Base-by-base conservation (phyloP, 2,888 invertebrate species). In the Rhamnusium bicolor region DNA sequence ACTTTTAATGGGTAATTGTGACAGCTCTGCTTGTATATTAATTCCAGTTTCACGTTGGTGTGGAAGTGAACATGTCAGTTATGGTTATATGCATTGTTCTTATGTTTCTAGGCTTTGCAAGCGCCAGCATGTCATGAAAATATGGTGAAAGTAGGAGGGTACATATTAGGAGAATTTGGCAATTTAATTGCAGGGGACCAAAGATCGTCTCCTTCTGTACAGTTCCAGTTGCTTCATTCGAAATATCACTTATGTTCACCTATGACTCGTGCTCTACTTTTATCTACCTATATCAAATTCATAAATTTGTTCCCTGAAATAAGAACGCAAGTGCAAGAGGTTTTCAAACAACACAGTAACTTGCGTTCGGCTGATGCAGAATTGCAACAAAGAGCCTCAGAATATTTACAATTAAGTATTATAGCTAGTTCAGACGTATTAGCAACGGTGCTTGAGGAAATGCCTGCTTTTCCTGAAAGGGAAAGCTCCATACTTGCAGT, bases 81-180 rank as follows among this genome's bases (percentile, higher is more conserved):
- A n/a, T n/a, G n/a, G n/a, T n/a, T n/a, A n/a, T n/a, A n/a, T n/a
- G n/a, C n/a, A n/a, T n/a, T n/a, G n/a, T n/a, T n/a, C n/a, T n/a
- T n/a, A n/a, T 69, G 10, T 78, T 80, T 84, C 19, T 83, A 93
- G 92, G 98, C 98, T 71, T 90, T 99, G 67, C 98, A 99, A 90
- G 98, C 98, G 32, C 98, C 99, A 18, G 99, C 99, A 24, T 99
- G 99, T 86, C 99, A 99, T 88, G 99, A 99, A 89, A 99, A 99
- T 88, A 99, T 99, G 99, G 99, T 99, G 0, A 99, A 99, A 92
- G 99, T 99, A 69, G 99, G 99, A 74, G 99, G 99, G 67, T 99
- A 99, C 85, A 99, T 99, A 83, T 92, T 99, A 74, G 99, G 99
- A 75, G 99, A 99, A 89, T 99, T 99, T 90, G 99, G 99, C 67